Conservation (phyloP, 2,888 invertebrate species). For the Lasioglossum figueresi region DNA sequence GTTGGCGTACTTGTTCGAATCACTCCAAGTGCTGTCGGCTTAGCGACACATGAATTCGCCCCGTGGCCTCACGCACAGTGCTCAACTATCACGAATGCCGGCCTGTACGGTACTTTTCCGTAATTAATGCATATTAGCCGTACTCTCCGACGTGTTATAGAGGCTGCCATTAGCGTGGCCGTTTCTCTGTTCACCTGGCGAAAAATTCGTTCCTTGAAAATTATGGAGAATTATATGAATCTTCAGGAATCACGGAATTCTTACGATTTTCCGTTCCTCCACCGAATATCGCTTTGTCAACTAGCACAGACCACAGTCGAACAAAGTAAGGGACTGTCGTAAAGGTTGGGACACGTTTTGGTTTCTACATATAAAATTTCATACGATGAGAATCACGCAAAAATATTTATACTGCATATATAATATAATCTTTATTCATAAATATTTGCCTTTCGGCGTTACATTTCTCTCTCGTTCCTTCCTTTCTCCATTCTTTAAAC, state of each 20-base stretch:
- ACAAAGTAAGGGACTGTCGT: neutral
- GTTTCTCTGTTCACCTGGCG: neutral
- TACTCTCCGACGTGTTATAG: constrained; percentile 6
- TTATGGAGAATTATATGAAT: neutral
- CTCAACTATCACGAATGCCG: constrained; percentile 34
- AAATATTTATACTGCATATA: too few species aligned
- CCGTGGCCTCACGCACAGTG: constrained; percentile 20
- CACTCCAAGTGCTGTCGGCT: constrained; percentile 44
- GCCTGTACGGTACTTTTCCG: constrained; percentile 44
- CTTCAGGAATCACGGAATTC: neutral
- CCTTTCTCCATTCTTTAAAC: too few species aligned
- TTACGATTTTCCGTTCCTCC: neutral
- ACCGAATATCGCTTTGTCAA: neutral
- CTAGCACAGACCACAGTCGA: neutral
- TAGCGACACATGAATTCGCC: constrained; percentile 47
- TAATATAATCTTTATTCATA: too few species aligned
- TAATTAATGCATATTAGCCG: constrained; percentile 49
- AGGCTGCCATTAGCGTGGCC: neutral
- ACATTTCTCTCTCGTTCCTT: too few species aligned
- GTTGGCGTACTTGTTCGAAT: constrained; percentile 43
- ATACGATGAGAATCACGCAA: too few species aligned
- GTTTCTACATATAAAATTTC: too few species aligned
- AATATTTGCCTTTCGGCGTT: too few species aligned
- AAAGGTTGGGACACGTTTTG: too few species aligned
- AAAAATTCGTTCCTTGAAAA: neutral